phyloP scores from a whole-genome alignment of 2,113 vertebrate species.

The Lampris megalopsis region DNA sequence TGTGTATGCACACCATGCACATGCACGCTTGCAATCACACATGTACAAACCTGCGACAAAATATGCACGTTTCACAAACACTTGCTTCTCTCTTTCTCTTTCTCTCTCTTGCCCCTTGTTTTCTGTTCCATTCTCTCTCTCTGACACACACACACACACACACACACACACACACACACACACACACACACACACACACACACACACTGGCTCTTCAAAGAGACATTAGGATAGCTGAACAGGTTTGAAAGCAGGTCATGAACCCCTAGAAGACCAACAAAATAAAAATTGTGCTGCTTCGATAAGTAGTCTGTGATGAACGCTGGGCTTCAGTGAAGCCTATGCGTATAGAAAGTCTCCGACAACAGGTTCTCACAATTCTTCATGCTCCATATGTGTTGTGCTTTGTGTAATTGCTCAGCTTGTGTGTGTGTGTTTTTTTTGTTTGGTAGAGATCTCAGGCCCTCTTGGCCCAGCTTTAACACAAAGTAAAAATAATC shows the following conservation, averaged over 20 bases:
- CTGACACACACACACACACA: neutral
- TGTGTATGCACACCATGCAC: constrained; percentile 22
- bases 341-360: too few relatives aligned
- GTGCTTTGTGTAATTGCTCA: neutral
- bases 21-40: neutral
- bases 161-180: neutral
- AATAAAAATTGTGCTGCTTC: constrained; percentile 27
- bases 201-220: neutral
- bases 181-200: too few relatives aligned
- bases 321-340: too few relatives aligned
- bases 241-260: constrained; percentile 4
- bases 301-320: constrained; percentile 5
- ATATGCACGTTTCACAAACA: constrained; percentile 37
- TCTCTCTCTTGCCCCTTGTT: neutral
- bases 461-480: constrained; percentile 32
- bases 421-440: constrained; percentile 1
- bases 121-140: neutral
- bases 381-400: too few relatives aligned
- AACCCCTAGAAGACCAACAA: constrained; percentile 21
- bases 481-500: constrained; percentile 54
- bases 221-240: neutral
- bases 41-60: constrained; percentile 3
- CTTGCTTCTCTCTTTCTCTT: neutral
- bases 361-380: too few relatives aligned
- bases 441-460: constrained; percentile 9